Evolutionary conservation across 2,113 vertebrate species (phyloP).

Genomic region (Tetrao urogallus): DNA sequence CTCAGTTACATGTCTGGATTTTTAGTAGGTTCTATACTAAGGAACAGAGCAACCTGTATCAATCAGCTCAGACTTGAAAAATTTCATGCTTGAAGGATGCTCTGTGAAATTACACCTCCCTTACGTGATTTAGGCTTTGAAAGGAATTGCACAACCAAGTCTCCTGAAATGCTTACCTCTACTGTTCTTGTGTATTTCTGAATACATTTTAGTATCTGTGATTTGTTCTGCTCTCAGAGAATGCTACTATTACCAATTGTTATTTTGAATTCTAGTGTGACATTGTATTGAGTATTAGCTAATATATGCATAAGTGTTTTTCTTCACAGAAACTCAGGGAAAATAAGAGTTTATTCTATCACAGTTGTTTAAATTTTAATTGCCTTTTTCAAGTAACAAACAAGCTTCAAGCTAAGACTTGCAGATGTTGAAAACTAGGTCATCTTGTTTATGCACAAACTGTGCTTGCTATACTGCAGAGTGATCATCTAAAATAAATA

Average conservation of each 20-base stretch:
- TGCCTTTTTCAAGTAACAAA: slow-evolving; percentile 73
- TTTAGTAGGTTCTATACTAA: not conserved
- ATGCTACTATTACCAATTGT: not conserved
- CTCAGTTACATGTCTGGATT: not conserved
- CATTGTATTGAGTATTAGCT: slow-evolving; percentile 53
- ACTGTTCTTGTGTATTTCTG: not conserved
- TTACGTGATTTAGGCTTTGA: not conserved
- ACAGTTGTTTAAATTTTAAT: slow-evolving; percentile 81
- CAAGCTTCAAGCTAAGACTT: slow-evolving; percentile 72
- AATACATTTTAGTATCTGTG: not conserved
- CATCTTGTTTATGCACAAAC: slow-evolving; percentile 58
- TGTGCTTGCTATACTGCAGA: slow-evolving; percentile 24
- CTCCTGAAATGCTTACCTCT: not conserved
- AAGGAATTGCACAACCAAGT: not conserved
- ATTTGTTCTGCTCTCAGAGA: slow-evolving; percentile 31
- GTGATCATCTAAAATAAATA: not conserved
- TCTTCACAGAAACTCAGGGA: slow-evolving; percentile 26
- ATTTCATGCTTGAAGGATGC: not conserved
- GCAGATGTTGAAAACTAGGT: slow-evolving; percentile 75
- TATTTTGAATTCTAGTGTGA: slow-evolving; percentile 47
- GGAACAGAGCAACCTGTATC: too few species aligned
- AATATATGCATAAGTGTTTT: slow-evolving; percentile 25
- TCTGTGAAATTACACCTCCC: not conserved
- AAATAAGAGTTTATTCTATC: slow-evolving; percentile 64
- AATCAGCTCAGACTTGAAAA: not conserved